These are phyloP conservation scores for Calliphora vicina DNA, from an alignment of 1,140 invertebrate species.

Conservation along the genomic window DNA sequence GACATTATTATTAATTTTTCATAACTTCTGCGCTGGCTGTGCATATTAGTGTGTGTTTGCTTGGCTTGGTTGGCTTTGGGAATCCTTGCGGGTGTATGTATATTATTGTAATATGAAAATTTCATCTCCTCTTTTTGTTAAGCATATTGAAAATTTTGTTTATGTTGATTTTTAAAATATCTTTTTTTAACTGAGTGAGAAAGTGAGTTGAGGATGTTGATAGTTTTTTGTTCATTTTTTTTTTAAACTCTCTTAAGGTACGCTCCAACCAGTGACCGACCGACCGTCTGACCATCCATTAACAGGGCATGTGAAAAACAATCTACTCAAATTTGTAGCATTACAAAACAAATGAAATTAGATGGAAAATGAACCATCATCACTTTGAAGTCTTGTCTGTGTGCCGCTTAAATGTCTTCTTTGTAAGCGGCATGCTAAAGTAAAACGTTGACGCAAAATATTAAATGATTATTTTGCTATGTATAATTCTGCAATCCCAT, in stretches of 20 bases:
- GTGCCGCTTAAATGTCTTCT: neutral
- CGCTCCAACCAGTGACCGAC: neutral
- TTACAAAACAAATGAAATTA: conserved; percentile 26
- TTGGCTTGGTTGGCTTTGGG: neutral
- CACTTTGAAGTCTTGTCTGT: neutral
- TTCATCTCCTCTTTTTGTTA: neutral
- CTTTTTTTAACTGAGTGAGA: conserved; percentile 3
- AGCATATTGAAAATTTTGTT: neutral
- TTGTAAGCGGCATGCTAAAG: neutral
- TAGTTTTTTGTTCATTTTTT: neutral
- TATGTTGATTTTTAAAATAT: neutral
- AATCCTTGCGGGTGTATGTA: conserved; percentile 43
- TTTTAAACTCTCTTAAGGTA: neutral
- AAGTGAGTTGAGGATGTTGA: neutral
- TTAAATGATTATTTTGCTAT: conserved; percentile 2
- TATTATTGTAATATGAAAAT: conserved; percentile 46
- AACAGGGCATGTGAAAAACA: conserved; percentile 15
- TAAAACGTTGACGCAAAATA: neutral
- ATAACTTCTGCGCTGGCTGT: conserved; percentile 56
- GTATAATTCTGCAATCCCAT: neutral
- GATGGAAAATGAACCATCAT: conserved; percentile 7
- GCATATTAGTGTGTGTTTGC: conserved; percentile 50
- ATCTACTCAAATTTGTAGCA: conserved; percentile 32
- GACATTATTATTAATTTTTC: conserved; percentile 64
- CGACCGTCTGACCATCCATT: too few species aligned